These are phyloP conservation scores for Campoletis raptor DNA, from an alignment of 2,888 invertebrate species.

Conservation along the genomic window DNA sequence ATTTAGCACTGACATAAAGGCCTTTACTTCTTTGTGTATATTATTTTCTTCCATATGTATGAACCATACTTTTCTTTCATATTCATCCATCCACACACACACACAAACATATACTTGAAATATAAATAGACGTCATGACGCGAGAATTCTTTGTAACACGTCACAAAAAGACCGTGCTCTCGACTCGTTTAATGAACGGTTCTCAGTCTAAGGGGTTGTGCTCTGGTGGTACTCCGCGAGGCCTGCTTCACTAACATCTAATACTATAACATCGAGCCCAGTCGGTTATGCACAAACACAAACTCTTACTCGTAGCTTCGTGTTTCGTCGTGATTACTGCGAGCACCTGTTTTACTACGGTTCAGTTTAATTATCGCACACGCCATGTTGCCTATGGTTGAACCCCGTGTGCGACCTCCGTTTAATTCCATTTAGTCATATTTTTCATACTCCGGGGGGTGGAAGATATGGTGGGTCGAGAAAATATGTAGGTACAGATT, in stretches of 20 bases:
- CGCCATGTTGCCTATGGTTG: slow-evolving; percentile 35
- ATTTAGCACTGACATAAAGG: slow-evolving; percentile 15
- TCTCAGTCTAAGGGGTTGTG: slow-evolving; percentile 2
- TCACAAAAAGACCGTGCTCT: slow-evolving; percentile 50
- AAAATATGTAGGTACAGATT: neutral
- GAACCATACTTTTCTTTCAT: slow-evolving; percentile 9
- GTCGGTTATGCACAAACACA: slow-evolving; percentile 24
- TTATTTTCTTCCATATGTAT: slow-evolving; percentile 36
- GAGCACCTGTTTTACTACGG: slow-evolving; percentile 66
- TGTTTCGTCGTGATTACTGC: slow-evolving; percentile 67
- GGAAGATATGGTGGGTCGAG: neutral
- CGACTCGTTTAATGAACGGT: slow-evolving; percentile 54
- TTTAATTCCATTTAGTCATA: slow-evolving; percentile 61
- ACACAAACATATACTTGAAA: neutral
- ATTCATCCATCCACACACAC: neutral
- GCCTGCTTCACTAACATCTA: slow-evolving; percentile 10
- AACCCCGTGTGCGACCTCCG: slow-evolving; percentile 30
- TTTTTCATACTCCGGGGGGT: slow-evolving; percentile 28
- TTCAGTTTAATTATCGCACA: slow-evolving; percentile 65
- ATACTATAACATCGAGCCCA: slow-evolving; percentile 3
- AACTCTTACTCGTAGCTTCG: slow-evolving; percentile 38
- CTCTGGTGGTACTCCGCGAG: slow-evolving; percentile 7
- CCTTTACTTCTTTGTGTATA: neutral
- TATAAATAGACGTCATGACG: slow-evolving; percentile 23
- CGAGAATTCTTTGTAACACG: slow-evolving; percentile 42